Conservation (phyloP, 2,888 invertebrate species). For the Hanleya hanleyi region DNA sequence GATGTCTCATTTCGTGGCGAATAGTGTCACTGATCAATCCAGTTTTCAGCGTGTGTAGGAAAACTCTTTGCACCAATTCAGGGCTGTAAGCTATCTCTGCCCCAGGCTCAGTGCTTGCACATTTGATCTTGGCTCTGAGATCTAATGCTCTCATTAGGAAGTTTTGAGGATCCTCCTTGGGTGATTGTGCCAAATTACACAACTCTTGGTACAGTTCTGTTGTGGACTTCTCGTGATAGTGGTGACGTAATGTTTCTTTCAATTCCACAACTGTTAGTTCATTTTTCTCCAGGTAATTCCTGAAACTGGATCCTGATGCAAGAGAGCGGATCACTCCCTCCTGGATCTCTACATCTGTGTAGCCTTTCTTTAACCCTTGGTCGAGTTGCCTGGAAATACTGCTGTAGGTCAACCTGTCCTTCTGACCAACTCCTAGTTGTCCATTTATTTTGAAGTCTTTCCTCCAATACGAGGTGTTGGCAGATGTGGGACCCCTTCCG, state of each 20-base stretch:
- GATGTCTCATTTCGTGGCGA: slow-evolving; percentile 13
- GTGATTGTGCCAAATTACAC: not conserved
- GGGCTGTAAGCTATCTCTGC: slow-evolving; percentile 12
- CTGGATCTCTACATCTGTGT: not conserved
- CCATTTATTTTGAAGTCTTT: slow-evolving; percentile 6
- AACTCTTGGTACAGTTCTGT: slow-evolving; percentile 23
- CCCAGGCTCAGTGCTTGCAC: slow-evolving; percentile 10
- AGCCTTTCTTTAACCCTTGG: not conserved
- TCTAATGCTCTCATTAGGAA: slow-evolving; percentile 18
- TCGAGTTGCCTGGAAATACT: slow-evolving; percentile 3
- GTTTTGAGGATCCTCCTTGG: slow-evolving; percentile 12
- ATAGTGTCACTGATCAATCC: slow-evolving; percentile 1
- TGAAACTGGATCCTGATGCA: too few relatives aligned
- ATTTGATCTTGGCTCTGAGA: slow-evolving; percentile 11
- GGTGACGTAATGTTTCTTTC: slow-evolving; percentile 4
- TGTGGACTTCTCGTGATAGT: slow-evolving; percentile 19
- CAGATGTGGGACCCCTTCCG: too few relatives aligned
- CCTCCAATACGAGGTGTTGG: not conserved
- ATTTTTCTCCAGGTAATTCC: not conserved
- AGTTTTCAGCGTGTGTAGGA: slow-evolving; percentile 6
- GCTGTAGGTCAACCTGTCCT: not conserved
- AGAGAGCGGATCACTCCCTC: not conserved
- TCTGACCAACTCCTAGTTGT: not conserved
- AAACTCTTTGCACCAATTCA: slow-evolving; percentile 10
- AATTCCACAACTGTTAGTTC: not conserved